Percentiles rank a stretch among this genome's conserved stretches.
These are phyloP conservation scores for Urocyon cinereoargenteus DNA, from an alignment of 2,797 vertebrate species.

Conservation along the genomic window DNA sequence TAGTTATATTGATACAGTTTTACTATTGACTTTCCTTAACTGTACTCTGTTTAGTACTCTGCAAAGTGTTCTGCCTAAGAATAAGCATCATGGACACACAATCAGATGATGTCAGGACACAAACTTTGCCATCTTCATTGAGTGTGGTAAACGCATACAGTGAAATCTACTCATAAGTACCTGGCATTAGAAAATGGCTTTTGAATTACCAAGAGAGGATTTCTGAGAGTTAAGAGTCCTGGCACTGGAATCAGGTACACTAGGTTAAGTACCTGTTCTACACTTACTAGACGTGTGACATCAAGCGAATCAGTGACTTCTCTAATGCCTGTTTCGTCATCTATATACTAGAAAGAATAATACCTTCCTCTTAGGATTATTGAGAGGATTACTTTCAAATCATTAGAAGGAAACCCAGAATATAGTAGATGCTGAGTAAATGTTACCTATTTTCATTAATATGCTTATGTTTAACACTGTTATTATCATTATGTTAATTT, in stretches of 20 bases:
- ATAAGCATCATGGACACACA: background rate
- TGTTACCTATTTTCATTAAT: background rate
- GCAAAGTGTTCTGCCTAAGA: background rate
- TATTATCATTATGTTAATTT: constrained; percentile 26
- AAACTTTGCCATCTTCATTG: background rate
- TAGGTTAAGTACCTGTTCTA: background rate
- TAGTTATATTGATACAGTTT: background rate
- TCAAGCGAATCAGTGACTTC: background rate
- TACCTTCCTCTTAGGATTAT: background rate
- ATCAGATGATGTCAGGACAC: background rate
- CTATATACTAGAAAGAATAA: background rate
- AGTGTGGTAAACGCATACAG: background rate
- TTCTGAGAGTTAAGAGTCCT: background rate
- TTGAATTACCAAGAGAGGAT: background rate
- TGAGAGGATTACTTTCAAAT: background rate
- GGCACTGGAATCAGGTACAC: background rate
- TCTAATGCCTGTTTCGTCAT: background rate
- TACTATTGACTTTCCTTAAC: background rate
- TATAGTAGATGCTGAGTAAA: constrained; percentile 26
- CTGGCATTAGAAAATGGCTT: background rate
- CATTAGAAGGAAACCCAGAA: background rate
- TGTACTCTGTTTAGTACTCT: background rate
- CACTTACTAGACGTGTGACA: background rate
- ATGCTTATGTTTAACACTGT: background rate
- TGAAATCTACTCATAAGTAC: background rate